Base-by-base conservation (phyloP, 2,888 invertebrate genomes). In the Diarsia mendica region DNA sequence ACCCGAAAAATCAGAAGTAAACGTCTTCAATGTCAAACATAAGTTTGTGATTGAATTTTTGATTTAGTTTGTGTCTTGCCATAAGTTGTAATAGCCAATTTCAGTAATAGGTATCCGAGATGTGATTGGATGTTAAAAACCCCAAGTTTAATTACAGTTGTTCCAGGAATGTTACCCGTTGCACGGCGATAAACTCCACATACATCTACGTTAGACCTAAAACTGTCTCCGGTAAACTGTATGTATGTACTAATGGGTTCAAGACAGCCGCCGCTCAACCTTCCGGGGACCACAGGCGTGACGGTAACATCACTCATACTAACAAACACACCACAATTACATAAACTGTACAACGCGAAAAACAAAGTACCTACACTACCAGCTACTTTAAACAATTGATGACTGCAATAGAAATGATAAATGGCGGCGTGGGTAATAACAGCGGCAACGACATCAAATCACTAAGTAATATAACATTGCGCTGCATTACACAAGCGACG, bases 401-500 rank as follows among this genome's bases (percentile, higher is more conserved):
- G 78, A 79, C 68, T 77, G 75, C 81, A 76, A 83, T 77, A 79
- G 65, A 74, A 84, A 77, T 72, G 72, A 80, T 72, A 87, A 86
- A 80, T 84, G 69, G 61, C 39, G 60, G 75, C 46, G 66, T 55
- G 11, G 69, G 82, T 86, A 86, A 87, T 86, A 87, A 84, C 72
- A 83, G 72, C 76, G 55, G 53, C 71, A 77, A 80, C 76, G 77
- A 83, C 82, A 85, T 84, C 84, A 83, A 89, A 88, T 87, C 87
- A 89, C 90, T 87, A 90, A 90, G 90, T 89, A 89, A 90, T 88
- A 90, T 87, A 84, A 82, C 87, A 90, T 92, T 92, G 92, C 91
- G 89, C 89, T 85, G 89, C 89, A 89, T 93, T 93, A 92, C 91
- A 92, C 92, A 92, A 92, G 92, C 85, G 87, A 83, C 88, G 82